Base-by-base conservation (phyloP, 2,888 invertebrate species). In the Arrhopalites spinosus region DNA sequence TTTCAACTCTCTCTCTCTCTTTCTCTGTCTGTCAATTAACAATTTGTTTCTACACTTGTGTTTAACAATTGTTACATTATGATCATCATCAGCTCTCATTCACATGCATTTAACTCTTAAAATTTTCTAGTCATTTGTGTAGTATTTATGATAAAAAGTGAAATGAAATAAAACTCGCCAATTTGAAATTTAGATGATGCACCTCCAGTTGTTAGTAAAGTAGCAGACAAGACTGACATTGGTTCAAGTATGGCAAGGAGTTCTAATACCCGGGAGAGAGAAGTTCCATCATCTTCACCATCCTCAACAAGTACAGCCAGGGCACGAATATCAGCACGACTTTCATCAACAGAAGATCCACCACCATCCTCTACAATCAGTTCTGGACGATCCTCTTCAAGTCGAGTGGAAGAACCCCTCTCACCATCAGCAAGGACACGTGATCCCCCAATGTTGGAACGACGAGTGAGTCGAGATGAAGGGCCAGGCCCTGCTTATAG, bases 181-280 rank as follows among this genome's bases (percentile, higher is more conserved):
- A n/a, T n/a, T n/a, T n/a, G n/a, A n/a, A n/a, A n/a, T n/a, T n/a
- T n/a, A n/a, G n/a, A n/a, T n/a, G n/a, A n/a, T n/a, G n/a, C n/a
- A n/a, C n/a, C n/a, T n/a, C n/a, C n/a, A n/a, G n/a, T n/a, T n/a
- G n/a, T n/a, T n/a, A n/a, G n/a, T n/a, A n/a, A n/a, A n/a, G n/a
- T 36, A 36, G 36, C 3, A 80, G 81, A 80, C 70, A 88, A 88
- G 80, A 90, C 89, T 53, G 90, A 90, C 83, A 90, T 90, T 80
- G 91, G 92, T 15, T 91, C 93, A 27, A 87, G 93, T 79, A 88
- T 93, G 69, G 93, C 93, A 0, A 88, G 93, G 80, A 93, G 93
- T 84, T 92, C 91, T 20, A 90, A 93, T 81, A 91, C 93, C 75
- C 88, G 93, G 78, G 92, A 91, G n/a, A 17, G 74, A 20, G 73